Evolutionary conservation across 2,113 vertebrate genomes (phyloP).

Genomic region (Xiphias gladius): DNA sequence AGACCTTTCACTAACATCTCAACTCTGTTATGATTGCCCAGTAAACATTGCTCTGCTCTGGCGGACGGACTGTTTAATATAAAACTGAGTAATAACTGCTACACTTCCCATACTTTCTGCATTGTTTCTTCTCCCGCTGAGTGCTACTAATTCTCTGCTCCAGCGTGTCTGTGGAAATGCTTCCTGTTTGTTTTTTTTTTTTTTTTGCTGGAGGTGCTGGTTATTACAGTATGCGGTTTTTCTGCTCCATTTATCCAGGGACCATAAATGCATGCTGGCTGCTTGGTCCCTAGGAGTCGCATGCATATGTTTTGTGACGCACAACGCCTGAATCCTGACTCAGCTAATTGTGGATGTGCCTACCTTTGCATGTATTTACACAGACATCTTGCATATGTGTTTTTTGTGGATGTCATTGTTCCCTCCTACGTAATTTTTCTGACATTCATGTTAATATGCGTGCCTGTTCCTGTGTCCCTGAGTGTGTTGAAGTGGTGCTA

Average conservation of each 20-base stretch:
- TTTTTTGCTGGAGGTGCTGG: conserved; percentile 64
- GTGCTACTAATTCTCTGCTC: conserved; percentile 30
- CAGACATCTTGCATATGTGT: not conserved
- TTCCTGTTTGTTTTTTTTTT: conserved; percentile 41
- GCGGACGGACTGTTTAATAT: conserved; percentile 48
- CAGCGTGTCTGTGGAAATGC: conserved; percentile 4
- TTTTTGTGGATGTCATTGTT: conserved; percentile 21
- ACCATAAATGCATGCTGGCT: conserved; percentile 71
- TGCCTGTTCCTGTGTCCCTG: conserved; percentile 20
- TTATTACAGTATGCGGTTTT: conserved; percentile 74
- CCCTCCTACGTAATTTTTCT: conserved; percentile 7
- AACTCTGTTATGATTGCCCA: conserved; percentile 63
- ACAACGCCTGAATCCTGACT: conserved; percentile 55
- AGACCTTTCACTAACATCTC: conserved; percentile 56
- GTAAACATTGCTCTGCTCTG: conserved; percentile 64
- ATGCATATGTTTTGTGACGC: conserved; percentile 71
- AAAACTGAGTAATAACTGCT: conserved; percentile 47
- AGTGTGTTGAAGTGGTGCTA: conserved; percentile 26
- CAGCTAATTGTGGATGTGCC: conserved; percentile 62
- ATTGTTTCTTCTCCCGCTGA: conserved; percentile 16
- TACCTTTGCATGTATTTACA: conserved; percentile 26
- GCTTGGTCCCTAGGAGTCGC: conserved; percentile 67
- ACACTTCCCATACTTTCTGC: conserved; percentile 26
- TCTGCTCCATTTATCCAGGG: conserved; percentile 76
- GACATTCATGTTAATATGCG: not conserved